phyloP scores from a whole-genome alignment of 2,797 vertebrate species.

The Poecilia velifera region DNA sequence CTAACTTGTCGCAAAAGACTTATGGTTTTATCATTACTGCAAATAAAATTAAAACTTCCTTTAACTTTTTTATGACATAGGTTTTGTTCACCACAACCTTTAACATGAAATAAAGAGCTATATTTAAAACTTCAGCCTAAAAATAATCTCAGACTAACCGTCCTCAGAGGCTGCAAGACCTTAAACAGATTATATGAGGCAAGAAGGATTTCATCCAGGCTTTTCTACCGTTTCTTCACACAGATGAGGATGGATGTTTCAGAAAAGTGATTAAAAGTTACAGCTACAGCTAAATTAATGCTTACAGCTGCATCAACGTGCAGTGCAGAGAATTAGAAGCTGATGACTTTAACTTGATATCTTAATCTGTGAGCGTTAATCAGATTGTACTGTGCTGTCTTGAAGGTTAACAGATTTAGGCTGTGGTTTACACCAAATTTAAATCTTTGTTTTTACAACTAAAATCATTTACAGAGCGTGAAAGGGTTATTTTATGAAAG shows the following conservation, averaged over 20 bases:
- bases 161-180: background rate
- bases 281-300: background rate
- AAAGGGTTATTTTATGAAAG: background rate
- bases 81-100: background rate
- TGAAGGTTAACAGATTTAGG: background rate
- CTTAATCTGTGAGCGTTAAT: slow-evolving; percentile 37
- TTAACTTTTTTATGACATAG: background rate
- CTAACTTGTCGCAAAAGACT: background rate
- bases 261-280: background rate
- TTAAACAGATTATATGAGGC: slow-evolving; percentile 15
- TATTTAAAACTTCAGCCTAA: background rate
- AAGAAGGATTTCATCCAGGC: background rate
- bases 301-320: background rate
- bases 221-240: background rate
- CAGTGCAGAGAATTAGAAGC: background rate
- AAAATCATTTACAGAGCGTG: background rate
- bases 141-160: background rate
- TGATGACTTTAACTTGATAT: slow-evolving; percentile 7
- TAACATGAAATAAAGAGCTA: background rate
- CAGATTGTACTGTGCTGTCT: slow-evolving; percentile 12
- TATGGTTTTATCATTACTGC: background rate
- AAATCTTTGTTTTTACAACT: background rate
- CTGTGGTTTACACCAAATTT: background rate
- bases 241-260: background rate
- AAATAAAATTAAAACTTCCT: background rate